Evolutionary conservation across 2,113 vertebrate species (phyloP), one percentile per base, ranked within the genome.

Genomic region (Camelus dromedarius): DNA sequence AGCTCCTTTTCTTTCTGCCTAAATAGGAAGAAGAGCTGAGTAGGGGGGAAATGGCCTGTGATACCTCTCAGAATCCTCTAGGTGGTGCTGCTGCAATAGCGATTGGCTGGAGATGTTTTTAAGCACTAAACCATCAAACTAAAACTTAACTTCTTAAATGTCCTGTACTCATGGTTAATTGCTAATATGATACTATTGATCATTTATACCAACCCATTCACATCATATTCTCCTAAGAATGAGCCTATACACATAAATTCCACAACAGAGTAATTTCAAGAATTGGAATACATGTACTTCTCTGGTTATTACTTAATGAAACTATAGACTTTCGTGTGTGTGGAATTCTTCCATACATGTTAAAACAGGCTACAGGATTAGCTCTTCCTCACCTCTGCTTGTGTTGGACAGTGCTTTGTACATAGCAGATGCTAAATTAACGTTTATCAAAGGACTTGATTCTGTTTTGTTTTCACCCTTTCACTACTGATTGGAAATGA

Each of bases 41-140:
- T 76, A n/a, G 13, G 15, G 20, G 19, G 82, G 69, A 88, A 84
- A 91, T 67, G 28, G 70, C 38, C 81, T 97, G 98, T n/a, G 46
- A 69, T 98, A 92, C 97, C 62, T 60, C 2, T 3, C 50, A 3
- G 1, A 4, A 6, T 83, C 99, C 99, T 97, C 98, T 98, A 99
- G 99, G 97, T 99, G 99, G 98, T 98, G 98, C 98, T 97, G 97
- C 84, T 92, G 97, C 79, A 90, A 97, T 85, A 97, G 93, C 77
- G 89, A 95, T 98, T 0, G 16, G 70, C 84, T 60, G 13, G 2
- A 58, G 60, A 19, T 38, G 26, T 16, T 32, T 48, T 58, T 56
- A 56, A 67, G 76, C n/a, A 8, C 28, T 90, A 92, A 82, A 32
- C 67, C 77, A 77, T 92, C 80, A 96, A 95, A 95, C 84, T 79